A percentile compares a stretch with the other conserved stretches of the same genome.
phyloP scores from a whole-genome alignment of 1,140 invertebrate genomes.

The Venturia canescens region DNA sequence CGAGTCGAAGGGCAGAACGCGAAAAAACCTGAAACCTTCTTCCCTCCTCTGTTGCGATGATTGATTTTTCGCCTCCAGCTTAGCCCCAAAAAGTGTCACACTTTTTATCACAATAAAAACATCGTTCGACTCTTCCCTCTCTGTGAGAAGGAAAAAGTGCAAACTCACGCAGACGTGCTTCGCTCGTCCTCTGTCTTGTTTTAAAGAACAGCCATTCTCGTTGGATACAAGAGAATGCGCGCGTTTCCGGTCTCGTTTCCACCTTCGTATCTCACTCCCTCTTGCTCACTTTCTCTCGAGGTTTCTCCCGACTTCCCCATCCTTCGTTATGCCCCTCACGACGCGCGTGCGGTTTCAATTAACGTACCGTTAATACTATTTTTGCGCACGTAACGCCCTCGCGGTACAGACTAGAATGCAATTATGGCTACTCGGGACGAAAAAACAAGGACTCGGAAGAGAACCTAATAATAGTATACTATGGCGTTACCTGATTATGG shows the following conservation, averaged over 20 bases:
- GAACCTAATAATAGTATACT: not conserved
- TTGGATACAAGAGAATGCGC: not conserved
- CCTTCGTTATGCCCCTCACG: not conserved
- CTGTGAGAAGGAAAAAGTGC: no score
- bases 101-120: not conserved
- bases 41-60: no score
- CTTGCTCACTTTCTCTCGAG: slow-evolving; percentile 19
- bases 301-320: not conserved
- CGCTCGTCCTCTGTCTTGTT: not conserved
- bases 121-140: slow-evolving; percentile 43
- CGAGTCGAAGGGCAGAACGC: no score
- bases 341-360: slow-evolving; percentile 13
- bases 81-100: no score
- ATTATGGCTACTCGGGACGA: not conserved
- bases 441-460: not conserved
- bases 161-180: not conserved
- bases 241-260: slow-evolving; percentile 31
- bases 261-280: slow-evolving; percentile 39
- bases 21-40: no score
- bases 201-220: slow-evolving; percentile 15
- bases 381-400: slow-evolving; percentile 13
- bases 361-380: slow-evolving; percentile 20
- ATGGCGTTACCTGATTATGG: not conserved
- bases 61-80: no score
- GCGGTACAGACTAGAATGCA: not conserved